Conservation (phyloP, 2,888 invertebrate species). For the Brachypalpus laphriformis region DNA sequence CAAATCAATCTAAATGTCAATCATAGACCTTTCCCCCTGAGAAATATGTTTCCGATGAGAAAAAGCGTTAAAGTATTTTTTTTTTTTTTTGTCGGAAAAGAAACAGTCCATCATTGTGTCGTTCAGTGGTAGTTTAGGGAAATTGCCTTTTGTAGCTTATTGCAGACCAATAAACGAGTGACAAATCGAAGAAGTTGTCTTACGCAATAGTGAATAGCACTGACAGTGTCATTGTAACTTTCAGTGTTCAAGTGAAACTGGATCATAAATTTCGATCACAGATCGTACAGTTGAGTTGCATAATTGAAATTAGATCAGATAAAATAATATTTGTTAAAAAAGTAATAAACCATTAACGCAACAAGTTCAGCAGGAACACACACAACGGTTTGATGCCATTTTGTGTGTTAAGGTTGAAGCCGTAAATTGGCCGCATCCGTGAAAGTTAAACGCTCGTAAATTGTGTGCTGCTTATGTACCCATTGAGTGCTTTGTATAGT, state of each 20-base stretch:
- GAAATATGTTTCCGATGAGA: neutral
- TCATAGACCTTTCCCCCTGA: neutral
- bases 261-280: conserved; percentile 40
- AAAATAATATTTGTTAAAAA: conserved; percentile 8
- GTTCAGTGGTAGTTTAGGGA: conserved; percentile 7
- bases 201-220: conserved; percentile 34
- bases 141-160: neutral
- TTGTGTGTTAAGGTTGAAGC: conserved; percentile 52
- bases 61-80: neutral
- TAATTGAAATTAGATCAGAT: conserved; percentile 51
- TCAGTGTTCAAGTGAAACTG: conserved; percentile 54
- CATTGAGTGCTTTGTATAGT: neutral
- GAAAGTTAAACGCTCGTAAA: conserved; percentile 23
- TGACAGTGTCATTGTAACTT: conserved; percentile 53
- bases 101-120: neutral
- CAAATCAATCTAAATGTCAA: conserved; percentile 20
- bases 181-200: conserved; percentile 44
- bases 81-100: too few relatives aligned
- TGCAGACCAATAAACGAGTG: neutral
- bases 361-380: conserved; percentile 43
- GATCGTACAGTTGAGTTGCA: conserved; percentile 27
- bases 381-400: conserved; percentile 10
- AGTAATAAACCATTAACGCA: conserved; percentile 6
- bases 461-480: neutral
- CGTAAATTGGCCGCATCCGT: conserved; percentile 11